Percentiles rank a stretch among this genome's conserved stretches.
These are phyloP conservation scores for Rhinichthys klamathensis DNA, from an alignment of 2,113 vertebrate species.

Conservation along the genomic window DNA sequence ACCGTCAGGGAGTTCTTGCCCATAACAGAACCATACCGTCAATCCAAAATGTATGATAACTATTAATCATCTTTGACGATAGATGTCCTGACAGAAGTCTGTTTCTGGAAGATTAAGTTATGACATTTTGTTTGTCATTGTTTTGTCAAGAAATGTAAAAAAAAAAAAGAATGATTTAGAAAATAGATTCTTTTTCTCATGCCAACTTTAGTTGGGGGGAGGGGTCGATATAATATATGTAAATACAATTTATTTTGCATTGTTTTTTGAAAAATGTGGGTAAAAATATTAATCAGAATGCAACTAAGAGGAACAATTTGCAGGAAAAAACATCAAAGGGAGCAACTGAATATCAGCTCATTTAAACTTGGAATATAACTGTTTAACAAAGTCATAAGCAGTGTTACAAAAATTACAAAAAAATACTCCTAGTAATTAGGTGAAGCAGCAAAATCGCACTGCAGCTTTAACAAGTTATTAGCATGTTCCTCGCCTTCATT, in stretches of 20 bases:
- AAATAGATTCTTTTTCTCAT: not conserved
- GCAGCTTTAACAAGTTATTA: constrained; percentile 48
- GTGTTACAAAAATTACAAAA: constrained; percentile 28
- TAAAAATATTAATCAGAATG: constrained; percentile 6
- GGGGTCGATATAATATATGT: not conserved
- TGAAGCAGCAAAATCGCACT: constrained; percentile 16
- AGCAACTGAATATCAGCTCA: not conserved
- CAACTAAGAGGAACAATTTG: not conserved
- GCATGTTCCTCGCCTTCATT: constrained; percentile 41
- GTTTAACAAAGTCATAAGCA: constrained; percentile 4
- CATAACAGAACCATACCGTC: too few relatives aligned
- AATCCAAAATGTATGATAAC: too few relatives aligned
- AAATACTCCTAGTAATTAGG: constrained; percentile 39
- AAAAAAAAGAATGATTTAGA: not conserved
- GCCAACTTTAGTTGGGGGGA: not conserved
- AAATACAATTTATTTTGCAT: not conserved
- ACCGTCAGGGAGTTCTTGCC: too few relatives aligned
- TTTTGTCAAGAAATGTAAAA: too few relatives aligned
- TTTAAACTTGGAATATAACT: constrained; percentile 2
- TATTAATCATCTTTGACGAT: too few relatives aligned
- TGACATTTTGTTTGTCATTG: too few relatives aligned
- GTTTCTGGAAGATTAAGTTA: too few relatives aligned
- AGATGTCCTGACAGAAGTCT: too few relatives aligned
- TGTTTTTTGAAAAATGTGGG: not conserved
- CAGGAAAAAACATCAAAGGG: not conserved